Evolutionary conservation across 2,888 invertebrate genomes (phyloP).

Genomic region (Papilio protenor): DNA sequence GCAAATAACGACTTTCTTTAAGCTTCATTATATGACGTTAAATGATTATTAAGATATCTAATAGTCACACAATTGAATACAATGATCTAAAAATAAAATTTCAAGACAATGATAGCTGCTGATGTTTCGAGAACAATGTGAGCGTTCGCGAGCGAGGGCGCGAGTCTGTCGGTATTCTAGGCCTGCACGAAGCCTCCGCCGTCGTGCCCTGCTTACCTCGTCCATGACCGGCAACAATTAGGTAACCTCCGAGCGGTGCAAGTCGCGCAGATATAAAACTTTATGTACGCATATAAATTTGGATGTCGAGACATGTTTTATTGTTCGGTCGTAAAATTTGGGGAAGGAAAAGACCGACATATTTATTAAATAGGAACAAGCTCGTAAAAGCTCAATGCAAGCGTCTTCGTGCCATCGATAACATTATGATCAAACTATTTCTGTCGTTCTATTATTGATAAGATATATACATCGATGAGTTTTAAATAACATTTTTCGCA

Average conservation of each 20-base stretch:
- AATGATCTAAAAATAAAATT: constrained; percentile 8
- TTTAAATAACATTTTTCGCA: background rate
- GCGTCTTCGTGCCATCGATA: constrained; percentile 78
- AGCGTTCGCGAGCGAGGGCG: constrained; percentile 4
- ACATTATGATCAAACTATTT: constrained; percentile 73
- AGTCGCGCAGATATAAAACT: constrained; percentile 82
- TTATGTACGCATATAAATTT: constrained; percentile 84
- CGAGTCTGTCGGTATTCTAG: constrained; percentile 49
- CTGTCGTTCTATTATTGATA: constrained; percentile 53
- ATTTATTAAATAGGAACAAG: constrained; percentile 84
- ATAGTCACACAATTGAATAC: background rate
- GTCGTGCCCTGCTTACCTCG: constrained; percentile 57
- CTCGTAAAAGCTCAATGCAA: constrained; percentile 79
- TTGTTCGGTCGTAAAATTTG: constrained; percentile 82
- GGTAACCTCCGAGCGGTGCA: constrained; percentile 76
- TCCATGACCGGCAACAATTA: constrained; percentile 83
- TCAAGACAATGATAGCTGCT: constrained; percentile 8
- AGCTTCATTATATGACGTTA: background rate
- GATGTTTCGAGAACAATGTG: constrained; percentile 16
- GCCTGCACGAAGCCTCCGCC: constrained; percentile 57
- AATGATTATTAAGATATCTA: background rate
- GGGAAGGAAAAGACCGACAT: constrained; percentile 82
- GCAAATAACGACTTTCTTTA: background rate
- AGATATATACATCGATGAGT: background rate
- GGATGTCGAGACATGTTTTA: constrained; percentile 84